Conservation (phyloP, 1,140 invertebrate species). For the Drosophila gunungcola region DNA sequence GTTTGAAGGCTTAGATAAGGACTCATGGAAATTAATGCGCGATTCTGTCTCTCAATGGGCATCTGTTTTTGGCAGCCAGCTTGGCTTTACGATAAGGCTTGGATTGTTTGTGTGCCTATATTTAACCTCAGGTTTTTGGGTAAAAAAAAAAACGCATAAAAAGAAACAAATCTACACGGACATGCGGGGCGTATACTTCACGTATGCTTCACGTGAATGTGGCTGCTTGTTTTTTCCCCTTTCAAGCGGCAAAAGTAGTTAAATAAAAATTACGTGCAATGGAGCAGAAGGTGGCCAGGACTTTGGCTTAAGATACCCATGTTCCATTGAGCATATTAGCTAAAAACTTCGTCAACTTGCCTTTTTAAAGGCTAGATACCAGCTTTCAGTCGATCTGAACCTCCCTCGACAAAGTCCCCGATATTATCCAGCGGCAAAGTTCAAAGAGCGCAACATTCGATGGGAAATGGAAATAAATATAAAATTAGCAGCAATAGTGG, state of each 20-base stretch:
- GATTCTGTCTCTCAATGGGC: slow-evolving; percentile 19
- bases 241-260: slow-evolving; percentile 56
- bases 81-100: slow-evolving; percentile 22
- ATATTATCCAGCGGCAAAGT: slow-evolving; percentile 45
- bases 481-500: slow-evolving; percentile 62
- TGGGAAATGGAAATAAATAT: slow-evolving; percentile 63
- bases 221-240: slow-evolving; percentile 1
- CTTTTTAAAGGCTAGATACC: neutral
- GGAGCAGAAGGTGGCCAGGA: slow-evolving; percentile 52
- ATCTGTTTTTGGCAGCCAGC: slow-evolving; percentile 47
- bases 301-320: slow-evolving; percentile 15
- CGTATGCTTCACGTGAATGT: slow-evolving; percentile 53
- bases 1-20: slow-evolving; percentile 64
- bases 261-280: slow-evolving; percentile 52
- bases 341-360: neutral
- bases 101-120: slow-evolving; percentile 52
- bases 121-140: slow-evolving; percentile 69
- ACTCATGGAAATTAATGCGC: slow-evolving; percentile 52
- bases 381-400: neutral
- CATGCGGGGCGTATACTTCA: slow-evolving; percentile 46
- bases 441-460: slow-evolving; percentile 57
- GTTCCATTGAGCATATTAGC: slow-evolving; percentile 15
- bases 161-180: slow-evolving; percentile 24
- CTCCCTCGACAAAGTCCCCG: neutral
- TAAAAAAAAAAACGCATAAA: slow-evolving; percentile 56